A percentile compares a stretch with the other conserved stretches of the same genome.
Conservation (phyloP, 2,113 vertebrate species). For the Amphiprion percula region DNA sequence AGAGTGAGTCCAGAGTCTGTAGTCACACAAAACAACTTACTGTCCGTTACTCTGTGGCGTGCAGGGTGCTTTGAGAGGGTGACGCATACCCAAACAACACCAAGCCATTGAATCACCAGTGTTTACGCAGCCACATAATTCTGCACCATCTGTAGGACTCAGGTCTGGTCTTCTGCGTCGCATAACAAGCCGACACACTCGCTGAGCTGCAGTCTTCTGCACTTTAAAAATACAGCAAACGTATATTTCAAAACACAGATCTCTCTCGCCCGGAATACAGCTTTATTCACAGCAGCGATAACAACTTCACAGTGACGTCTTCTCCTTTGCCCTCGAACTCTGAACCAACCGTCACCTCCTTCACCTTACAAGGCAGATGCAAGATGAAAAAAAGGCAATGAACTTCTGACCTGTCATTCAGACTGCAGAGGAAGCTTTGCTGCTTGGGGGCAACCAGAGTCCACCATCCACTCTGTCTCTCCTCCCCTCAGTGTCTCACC, state of each 20-base stretch:
- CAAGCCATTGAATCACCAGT: slow-evolving; percentile 81
- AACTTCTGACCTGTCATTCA: slow-evolving; percentile 87
- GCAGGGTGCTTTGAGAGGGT: slow-evolving; percentile 67
- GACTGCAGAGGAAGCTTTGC: slow-evolving; percentile 79
- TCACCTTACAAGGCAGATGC: slow-evolving; percentile 74
- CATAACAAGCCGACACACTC: slow-evolving; percentile 49
- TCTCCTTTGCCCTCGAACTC: slow-evolving; percentile 67
- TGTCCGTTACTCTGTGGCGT: slow-evolving; percentile 66
- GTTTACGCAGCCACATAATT: slow-evolving; percentile 79
- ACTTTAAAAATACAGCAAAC: slow-evolving; percentile 36
- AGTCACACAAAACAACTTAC: slow-evolving; percentile 58
- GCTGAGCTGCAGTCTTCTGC: slow-evolving; percentile 16
- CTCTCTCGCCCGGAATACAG: slow-evolving; percentile 30
- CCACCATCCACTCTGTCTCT: slow-evolving; percentile 80
- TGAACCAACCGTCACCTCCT: slow-evolving; percentile 63
- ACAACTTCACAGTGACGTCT: slow-evolving; percentile 51
- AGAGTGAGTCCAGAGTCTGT: slow-evolving; percentile 28
- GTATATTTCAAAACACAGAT: slow-evolving; percentile 49
- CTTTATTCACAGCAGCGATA: slow-evolving; percentile 51
- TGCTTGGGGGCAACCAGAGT: slow-evolving; percentile 83
- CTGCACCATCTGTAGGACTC: slow-evolving; percentile 81
- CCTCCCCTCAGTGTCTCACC: slow-evolving; percentile 77
- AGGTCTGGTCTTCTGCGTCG: slow-evolving; percentile 68
- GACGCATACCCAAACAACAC: slow-evolving; percentile 84
- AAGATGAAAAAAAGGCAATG: slow-evolving; percentile 80